Evolutionary conservation across 2,113 vertebrate genomes (phyloP), one percentile per base, ranked within the genome.

Genomic region (Himantopus leucocephalus): DNA sequence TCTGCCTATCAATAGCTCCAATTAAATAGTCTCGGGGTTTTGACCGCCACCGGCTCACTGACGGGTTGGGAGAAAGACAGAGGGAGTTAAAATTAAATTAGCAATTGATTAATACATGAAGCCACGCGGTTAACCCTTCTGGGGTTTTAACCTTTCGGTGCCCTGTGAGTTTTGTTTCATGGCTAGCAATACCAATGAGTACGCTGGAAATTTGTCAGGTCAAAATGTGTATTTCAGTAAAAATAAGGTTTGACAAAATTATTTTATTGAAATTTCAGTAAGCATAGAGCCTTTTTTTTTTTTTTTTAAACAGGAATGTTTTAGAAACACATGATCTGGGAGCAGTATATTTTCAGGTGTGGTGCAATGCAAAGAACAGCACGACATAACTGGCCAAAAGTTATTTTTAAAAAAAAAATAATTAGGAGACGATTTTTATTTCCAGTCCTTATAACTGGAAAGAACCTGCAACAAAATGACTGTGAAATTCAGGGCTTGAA

Each of bases 21-120:
- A 93, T 95, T 85, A 90, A 90, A 94, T 10, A 37, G 43, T 41
- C 60, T 30, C 4, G 0, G 34, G 63, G 72, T 10, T 94, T 90
- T 5, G 5, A 93, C 55, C 0, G 1, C 50, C 94, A 78, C 67
- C 95, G 71, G 71, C 90, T 67, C 66, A 39, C 74, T 7, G 87
- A 21, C 1, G 11, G 34, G 34, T 19, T 43, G 48, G 75, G 63
- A 83, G 23, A 84, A 68, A 53, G 50, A 90, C 41, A 84, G 39
- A 24, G 80, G 68, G 39, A 70, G 37, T 56, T 94, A 80, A 90
- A 95, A 97, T 78, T 96, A 94, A 96, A 93, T 86, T 72, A 96
- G 16, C 47, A 74, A 96, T 96, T 56, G 43, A 97, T 96, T 95
- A 84, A 75, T 90, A 70, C 18, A 90, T 62, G 56, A 95, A 94